Percentiles rank a stretch among this genome's conserved stretches.
These are phyloP conservation scores for Machimus atricapillus DNA, from an alignment of 2,888 invertebrate genomes.

Conservation along the genomic window DNA sequence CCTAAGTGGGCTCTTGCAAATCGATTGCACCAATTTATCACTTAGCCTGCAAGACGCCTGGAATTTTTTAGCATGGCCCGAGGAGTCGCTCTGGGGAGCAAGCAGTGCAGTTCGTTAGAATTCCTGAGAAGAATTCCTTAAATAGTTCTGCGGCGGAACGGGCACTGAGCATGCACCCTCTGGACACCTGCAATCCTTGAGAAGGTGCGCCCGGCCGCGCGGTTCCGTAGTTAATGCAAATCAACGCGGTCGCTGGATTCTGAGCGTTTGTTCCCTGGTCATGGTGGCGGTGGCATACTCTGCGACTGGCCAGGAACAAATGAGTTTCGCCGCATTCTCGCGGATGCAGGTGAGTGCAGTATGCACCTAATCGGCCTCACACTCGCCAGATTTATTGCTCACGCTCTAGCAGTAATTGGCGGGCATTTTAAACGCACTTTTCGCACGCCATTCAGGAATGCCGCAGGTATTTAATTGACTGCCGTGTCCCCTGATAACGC, in stretches of 20 bases:
- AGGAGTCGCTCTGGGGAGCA: not conserved
- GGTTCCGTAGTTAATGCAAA: not conserved
- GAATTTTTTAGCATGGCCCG: not conserved
- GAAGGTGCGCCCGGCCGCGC: not conserved
- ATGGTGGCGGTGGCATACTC: not conserved
- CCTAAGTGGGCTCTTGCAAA: not conserved
- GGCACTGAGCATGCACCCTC: not conserved
- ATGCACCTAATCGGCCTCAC: not conserved
- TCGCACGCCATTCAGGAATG: slow-evolving; percentile 15
- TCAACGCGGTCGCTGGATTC: not conserved
- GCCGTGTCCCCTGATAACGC: slow-evolving; percentile 1
- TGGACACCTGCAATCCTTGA: slow-evolving; percentile 12
- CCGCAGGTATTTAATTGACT: slow-evolving; percentile 23
- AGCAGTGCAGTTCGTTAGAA: not conserved
- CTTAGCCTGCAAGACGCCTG: not conserved
- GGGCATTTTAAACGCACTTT: slow-evolving; percentile 15
- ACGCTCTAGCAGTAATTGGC: slow-evolving; percentile 8
- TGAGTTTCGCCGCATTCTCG: not conserved
- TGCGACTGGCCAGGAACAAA: not conserved
- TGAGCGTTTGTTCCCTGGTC: not conserved
- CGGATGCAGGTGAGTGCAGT: not conserved
- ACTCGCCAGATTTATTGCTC: slow-evolving; percentile 17
- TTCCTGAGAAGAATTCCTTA: not conserved
- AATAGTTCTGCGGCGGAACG: not conserved
- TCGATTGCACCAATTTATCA: slow-evolving; percentile 23